These are phyloP conservation scores for Smutsia temminckii DNA, from an alignment of 2,797 vertebrate species.

Conservation along the genomic window DNA sequence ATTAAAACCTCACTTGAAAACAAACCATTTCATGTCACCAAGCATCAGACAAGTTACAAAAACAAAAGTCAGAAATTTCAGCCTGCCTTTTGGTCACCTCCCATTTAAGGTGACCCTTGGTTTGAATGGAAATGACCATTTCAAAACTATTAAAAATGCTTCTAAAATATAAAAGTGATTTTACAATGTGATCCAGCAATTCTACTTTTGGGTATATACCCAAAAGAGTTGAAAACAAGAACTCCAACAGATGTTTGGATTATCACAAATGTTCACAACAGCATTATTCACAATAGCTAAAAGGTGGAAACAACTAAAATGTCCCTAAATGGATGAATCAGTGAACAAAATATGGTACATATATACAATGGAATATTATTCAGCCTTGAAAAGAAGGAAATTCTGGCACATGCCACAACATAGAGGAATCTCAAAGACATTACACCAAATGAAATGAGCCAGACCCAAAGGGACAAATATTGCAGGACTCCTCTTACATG, in stretches of 20 bases:
- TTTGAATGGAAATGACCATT: neutral
- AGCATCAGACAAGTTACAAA: neutral
- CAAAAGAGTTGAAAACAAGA: neutral
- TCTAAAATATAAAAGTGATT: neutral
- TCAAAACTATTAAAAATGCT: neutral
- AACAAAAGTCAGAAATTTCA: neutral
- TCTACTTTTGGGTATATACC: neutral
- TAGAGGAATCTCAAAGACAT: neutral
- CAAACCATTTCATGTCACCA: neutral
- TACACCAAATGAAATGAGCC: neutral
- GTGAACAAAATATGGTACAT: neutral
- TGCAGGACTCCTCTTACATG: neutral
- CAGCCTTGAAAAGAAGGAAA: neutral
- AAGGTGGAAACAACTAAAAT: neutral
- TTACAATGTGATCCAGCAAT: neutral
- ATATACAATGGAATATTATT: neutral
- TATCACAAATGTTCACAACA: neutral
- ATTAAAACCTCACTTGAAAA: constrained; percentile 53
- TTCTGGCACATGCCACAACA: neutral
- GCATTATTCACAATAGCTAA: neutral
- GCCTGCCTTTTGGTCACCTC: neutral
- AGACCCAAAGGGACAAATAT: neutral
- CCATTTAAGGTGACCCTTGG: neutral
- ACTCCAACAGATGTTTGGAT: neutral
- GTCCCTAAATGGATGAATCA: neutral